Evolutionary conservation across 2,113 vertebrate genomes (phyloP).

Genomic region (Corvus moneduloides): DNA sequence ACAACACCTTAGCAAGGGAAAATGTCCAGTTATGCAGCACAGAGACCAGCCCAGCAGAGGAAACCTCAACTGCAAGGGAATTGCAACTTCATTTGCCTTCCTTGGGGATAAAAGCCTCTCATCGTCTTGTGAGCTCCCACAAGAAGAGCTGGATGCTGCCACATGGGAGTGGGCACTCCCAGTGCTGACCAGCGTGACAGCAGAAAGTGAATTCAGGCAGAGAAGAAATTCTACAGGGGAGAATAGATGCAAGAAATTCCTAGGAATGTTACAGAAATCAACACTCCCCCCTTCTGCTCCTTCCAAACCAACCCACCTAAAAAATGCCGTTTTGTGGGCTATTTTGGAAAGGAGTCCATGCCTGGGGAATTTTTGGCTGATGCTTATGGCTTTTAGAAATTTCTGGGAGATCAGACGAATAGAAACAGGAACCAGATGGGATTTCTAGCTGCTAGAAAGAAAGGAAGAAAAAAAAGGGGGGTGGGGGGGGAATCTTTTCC

Average conservation of each 20-base stretch:
- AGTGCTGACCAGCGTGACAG: background rate
- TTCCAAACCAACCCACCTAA: conserved; percentile 64
- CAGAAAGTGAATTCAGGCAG: background rate
- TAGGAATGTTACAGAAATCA: conserved; percentile 61
- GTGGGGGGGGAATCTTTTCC: background rate
- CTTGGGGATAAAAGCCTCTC: background rate
- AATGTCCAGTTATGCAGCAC: background rate
- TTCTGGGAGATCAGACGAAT: conserved; percentile 68
- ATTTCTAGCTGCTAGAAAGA: conserved; percentile 59
- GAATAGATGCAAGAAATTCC: conserved; percentile 40
- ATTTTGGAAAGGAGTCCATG: conserved; percentile 68
- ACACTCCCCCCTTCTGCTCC: conserved; percentile 21
- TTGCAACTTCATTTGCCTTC: background rate
- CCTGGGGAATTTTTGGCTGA: conserved; percentile 67
- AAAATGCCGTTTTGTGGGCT: conserved; percentile 66
- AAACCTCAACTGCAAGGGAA: background rate
- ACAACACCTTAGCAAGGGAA: background rate
- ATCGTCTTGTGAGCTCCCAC: background rate
- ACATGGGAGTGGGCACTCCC: background rate
- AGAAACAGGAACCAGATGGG: conserved; percentile 73
- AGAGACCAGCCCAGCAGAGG: background rate
- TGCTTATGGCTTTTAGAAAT: conserved; percentile 69
- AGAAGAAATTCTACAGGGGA: conserved; percentile 9
- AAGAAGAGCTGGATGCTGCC: background rate
- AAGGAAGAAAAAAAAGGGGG: background rate